Evolutionary conservation across 2,888 invertebrate species (phyloP).

Genomic region (Pterostichus madidus): DNA sequence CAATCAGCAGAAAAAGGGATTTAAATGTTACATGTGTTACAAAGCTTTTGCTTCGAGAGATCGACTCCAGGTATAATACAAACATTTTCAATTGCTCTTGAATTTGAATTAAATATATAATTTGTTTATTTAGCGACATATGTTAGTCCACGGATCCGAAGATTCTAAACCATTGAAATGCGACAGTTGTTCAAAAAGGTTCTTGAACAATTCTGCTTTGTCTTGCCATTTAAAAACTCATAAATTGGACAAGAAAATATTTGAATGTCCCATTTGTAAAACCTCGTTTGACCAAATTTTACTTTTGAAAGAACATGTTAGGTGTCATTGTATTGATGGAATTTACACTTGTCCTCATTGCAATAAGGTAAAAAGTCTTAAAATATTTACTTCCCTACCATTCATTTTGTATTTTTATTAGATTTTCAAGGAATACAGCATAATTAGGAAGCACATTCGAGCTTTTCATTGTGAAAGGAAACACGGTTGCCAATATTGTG

Average conservation of each 20-base stretch:
- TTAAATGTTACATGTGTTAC: conserved; percentile 83
- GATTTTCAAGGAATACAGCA: conserved; percentile 84
- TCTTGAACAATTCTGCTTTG: conserved; percentile 86
- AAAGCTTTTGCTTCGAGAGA: conserved; percentile 83
- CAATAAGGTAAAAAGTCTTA: conserved; percentile 77
- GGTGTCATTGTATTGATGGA: conserved; percentile 82
- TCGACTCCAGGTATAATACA: conserved; percentile 77
- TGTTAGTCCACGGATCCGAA: conserved; percentile 83
- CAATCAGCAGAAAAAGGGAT: conserved; percentile 73
- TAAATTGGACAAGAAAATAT: conserved; percentile 81
- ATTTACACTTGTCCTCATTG: conserved; percentile 86
- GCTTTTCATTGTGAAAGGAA: conserved; percentile 86
- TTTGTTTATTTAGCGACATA: conserved; percentile 79
- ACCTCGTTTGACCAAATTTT: conserved; percentile 84
- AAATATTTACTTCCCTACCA: neutral
- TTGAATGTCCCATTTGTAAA: conserved; percentile 87
- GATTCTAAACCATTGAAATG: conserved; percentile 86
- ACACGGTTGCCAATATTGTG: conserved; percentile 84
- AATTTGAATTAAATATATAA: neutral
- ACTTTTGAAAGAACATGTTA: conserved; percentile 83
- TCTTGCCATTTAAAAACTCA: conserved; percentile 87
- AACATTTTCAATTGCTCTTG: conserved; percentile 37
- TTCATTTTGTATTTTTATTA: conserved; percentile 69
- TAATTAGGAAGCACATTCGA: conserved; percentile 86
- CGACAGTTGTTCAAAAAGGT: conserved; percentile 82